Percentiles rank a stretch among this genome's conserved stretches.
These are phyloP conservation scores for Epirrhoe tristata DNA, from an alignment of 2,888 invertebrate species.

Conservation along the genomic window DNA sequence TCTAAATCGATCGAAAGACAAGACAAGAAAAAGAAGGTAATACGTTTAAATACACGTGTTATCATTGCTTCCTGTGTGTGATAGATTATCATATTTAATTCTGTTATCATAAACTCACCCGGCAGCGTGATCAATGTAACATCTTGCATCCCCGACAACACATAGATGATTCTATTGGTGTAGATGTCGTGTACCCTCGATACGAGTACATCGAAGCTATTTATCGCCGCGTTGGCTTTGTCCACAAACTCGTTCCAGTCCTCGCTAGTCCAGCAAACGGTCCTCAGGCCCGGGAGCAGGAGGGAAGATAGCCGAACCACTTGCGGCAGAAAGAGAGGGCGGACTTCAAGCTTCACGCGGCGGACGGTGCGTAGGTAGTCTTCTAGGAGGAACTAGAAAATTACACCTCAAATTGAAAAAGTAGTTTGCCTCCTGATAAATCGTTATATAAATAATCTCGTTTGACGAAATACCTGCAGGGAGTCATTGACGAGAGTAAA, in stretches of 20 bases:
- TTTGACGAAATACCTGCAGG: constrained; percentile 83
- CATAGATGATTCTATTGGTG: constrained; percentile 94
- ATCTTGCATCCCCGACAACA: constrained; percentile 94
- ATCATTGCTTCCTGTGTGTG: too few relatives aligned
- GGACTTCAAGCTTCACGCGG: constrained; percentile 93
- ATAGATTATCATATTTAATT: too few relatives aligned
- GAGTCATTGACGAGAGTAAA: constrained; percentile 91
- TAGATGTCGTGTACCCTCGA: constrained; percentile 95
- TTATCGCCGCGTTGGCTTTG: constrained; percentile 90
- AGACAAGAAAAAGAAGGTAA: too few relatives aligned
- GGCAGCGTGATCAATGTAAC: constrained; percentile 93
- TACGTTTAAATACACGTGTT: too few relatives aligned
- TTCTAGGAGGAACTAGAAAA: constrained; percentile 89
- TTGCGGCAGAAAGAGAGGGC: constrained; percentile 96
- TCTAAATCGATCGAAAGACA: too few relatives aligned
- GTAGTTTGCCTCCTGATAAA: too few relatives aligned
- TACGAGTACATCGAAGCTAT: constrained; percentile 91
- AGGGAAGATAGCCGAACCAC: constrained; percentile 93
- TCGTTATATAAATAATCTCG: too few relatives aligned
- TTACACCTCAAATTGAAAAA: background rate
- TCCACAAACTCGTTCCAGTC: constrained; percentile 93
- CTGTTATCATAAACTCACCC: constrained; percentile 59
- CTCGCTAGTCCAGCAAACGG: constrained; percentile 94
- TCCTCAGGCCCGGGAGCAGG: constrained; percentile 92
- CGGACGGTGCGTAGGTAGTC: constrained; percentile 90